Conservation (phyloP, 2,888 invertebrate species). For the Drosophila rubida region DNA sequence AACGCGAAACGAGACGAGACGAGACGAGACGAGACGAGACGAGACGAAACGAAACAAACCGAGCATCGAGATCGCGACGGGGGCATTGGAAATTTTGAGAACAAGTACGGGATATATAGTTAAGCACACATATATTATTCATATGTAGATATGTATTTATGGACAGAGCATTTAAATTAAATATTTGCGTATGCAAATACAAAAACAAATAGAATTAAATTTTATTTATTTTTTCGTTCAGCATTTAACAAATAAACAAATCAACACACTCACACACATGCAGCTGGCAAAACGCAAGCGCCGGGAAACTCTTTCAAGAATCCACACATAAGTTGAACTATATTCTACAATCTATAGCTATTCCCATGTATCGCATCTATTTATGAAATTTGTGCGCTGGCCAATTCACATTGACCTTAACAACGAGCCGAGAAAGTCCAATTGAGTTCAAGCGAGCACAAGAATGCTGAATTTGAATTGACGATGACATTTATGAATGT, state of each 20-base stretch:
- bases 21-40: slow-evolving; percentile 12
- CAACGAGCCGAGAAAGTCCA: slow-evolving; percentile 53
- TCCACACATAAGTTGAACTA: slow-evolving; percentile 1
- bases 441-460: slow-evolving; percentile 51
- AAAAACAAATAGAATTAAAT: slow-evolving; percentile 39
- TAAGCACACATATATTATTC: too few relatives aligned
- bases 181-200: slow-evolving; percentile 51
- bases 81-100: slow-evolving; percentile 49
- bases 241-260: slow-evolving; percentile 52
- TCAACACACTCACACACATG: slow-evolving; percentile 9
- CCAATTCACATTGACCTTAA: slow-evolving; percentile 74
- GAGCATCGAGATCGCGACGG: slow-evolving; percentile 12
- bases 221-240: slow-evolving; percentile 42
- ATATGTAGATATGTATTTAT: slow-evolving; percentile 30
- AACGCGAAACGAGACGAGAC: slow-evolving; percentile 8
- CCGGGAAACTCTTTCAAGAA: slow-evolving; percentile 41
- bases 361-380: slow-evolving; percentile 11
- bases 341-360: slow-evolving; percentile 6
- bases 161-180: slow-evolving; percentile 45
- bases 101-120: slow-evolving; percentile 9
- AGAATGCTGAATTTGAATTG: slow-evolving; percentile 58
- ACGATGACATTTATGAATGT: slow-evolving; percentile 74
- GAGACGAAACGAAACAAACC: slow-evolving; percentile 1
- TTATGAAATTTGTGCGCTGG: slow-evolving; percentile 38
- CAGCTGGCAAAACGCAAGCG: slow-evolving; percentile 24